Conservation (phyloP, 1,140 invertebrate species). For the Stratiolaelaps scimitus region DNA sequence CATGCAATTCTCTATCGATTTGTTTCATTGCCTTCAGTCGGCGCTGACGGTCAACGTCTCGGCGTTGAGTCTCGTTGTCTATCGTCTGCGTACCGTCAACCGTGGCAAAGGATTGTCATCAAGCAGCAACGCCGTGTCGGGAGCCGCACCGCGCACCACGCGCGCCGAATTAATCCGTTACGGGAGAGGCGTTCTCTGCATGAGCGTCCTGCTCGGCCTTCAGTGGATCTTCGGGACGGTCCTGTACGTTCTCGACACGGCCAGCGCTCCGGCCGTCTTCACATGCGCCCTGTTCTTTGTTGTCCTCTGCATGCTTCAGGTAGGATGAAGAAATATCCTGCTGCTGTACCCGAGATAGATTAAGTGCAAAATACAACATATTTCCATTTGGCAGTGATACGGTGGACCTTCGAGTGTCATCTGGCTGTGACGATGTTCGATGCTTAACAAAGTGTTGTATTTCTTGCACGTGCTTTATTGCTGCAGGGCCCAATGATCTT, state of each 20-base stretch:
- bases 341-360: too few species aligned
- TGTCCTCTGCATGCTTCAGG: background rate
- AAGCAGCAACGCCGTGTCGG: too few species aligned
- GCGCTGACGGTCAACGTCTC: background rate
- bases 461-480: background rate
- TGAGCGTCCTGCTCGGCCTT: background rate
- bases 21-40: background rate
- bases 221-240: background rate
- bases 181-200: background rate
- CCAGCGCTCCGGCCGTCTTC: background rate
- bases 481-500: constrained; percentile 18
- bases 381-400: too few species aligned
- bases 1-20: background rate
- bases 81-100: constrained; percentile 8
- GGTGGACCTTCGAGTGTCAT: too few species aligned
- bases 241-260: background rate
- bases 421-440: too few species aligned
- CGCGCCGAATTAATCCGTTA: background rate
- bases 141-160: background rate
- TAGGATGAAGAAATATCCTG: too few species aligned
- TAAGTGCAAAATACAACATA: too few species aligned
- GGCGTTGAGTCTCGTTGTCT: background rate
- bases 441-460: background rate
- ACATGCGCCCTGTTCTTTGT: background rate
- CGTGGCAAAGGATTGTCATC: background rate